phyloP scores from a whole-genome alignment of 2,113 vertebrate genomes.

The Cyanocitta stelleri region DNA sequence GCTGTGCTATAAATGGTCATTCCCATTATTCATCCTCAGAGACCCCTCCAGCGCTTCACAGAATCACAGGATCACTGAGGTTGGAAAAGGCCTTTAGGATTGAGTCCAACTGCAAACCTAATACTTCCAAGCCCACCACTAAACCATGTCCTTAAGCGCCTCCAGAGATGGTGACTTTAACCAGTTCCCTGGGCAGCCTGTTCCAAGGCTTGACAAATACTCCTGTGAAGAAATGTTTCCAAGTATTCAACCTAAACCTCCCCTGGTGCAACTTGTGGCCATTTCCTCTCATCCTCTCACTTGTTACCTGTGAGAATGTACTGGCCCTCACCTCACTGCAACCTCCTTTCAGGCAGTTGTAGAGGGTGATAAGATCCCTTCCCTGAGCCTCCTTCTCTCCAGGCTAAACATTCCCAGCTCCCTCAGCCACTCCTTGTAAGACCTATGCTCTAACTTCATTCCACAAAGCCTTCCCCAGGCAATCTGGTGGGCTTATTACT shows the following conservation, averaged over 20 bases:
- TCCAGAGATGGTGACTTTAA: neutral
- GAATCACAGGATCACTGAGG: neutral
- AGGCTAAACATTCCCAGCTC: accelerated
- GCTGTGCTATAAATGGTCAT: neutral
- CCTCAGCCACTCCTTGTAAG: accelerated
- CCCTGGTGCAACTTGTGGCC: neutral
- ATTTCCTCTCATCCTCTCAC: neutral
- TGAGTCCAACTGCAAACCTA: neutral
- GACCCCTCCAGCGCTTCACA: neutral
- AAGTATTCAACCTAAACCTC: neutral
- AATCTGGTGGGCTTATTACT: neutral
- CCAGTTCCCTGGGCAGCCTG: neutral
- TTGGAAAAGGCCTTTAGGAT: neutral
- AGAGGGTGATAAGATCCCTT: neutral
- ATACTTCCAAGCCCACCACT: neutral
- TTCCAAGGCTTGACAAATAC: neutral
- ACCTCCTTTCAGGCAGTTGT: neutral
- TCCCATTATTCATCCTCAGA: neutral
- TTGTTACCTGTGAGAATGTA: neutral
- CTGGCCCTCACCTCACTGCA: neutral
- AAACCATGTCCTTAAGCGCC: neutral
- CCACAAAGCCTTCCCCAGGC: neutral
- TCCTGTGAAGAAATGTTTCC: neutral
- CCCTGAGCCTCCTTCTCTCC: neutral
- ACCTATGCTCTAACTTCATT: neutral